Conservation (phyloP, 1,140 invertebrate genomes). For the Euwallacea fornicatus region DNA sequence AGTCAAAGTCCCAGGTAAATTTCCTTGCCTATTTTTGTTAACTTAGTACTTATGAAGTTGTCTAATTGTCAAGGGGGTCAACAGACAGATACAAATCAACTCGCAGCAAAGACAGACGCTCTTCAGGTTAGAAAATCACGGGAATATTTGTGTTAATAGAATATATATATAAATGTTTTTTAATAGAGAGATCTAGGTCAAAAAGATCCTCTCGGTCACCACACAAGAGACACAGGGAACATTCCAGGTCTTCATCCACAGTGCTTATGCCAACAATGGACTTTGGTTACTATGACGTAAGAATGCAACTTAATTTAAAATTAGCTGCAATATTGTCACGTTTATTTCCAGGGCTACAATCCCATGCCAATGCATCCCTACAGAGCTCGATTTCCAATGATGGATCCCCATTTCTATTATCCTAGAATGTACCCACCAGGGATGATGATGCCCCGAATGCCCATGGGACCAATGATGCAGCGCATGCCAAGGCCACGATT, state of each 20-base stretch:
- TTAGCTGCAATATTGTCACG: background rate
- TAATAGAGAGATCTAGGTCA: background rate
- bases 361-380: background rate
- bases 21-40: background rate
- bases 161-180: background rate
- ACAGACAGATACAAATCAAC: background rate
- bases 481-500: background rate
- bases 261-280: background rate
- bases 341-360: background rate
- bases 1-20: slow-evolving; percentile 12
- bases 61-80: background rate
- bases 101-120: background rate
- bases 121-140: background rate
- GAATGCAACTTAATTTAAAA: background rate
- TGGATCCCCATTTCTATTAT: slow-evolving; percentile 2
- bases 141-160: background rate
- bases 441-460: slow-evolving; percentile 7
- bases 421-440: slow-evolving; percentile 1
- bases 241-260: background rate
- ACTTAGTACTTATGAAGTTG: background rate
- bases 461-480: background rate
- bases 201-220: background rate
- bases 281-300: background rate
- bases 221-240: background rate
- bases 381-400: background rate